phyloP scores from a whole-genome alignment of 92 coral and sea anemone species.

The Palythoa grandis region DNA sequence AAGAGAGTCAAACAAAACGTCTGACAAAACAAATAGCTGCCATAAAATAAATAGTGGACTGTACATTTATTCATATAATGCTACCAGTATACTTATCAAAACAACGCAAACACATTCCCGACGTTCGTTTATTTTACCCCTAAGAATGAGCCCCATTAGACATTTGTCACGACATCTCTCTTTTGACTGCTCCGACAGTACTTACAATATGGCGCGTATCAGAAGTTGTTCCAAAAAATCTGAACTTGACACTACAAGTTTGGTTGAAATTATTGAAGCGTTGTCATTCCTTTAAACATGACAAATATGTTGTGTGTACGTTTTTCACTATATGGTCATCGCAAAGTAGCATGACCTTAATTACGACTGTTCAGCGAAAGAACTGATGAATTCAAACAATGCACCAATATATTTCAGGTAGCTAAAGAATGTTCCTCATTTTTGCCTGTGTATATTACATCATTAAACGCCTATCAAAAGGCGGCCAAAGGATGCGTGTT shows the following conservation, averaged over 20 bases:
- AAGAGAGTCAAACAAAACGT: no score
- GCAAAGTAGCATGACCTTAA: background rate
- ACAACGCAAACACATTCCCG: background rate
- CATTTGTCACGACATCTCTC: background rate
- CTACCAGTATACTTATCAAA: background rate
- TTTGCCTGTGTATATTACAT: background rate
- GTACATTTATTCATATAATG: background rate
- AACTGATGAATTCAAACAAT: conserved; percentile 26
- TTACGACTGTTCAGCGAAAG: background rate
- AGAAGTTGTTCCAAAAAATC: background rate
- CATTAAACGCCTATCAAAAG: background rate
- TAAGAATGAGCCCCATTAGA: background rate
- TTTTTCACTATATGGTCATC: no score
- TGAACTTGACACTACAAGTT: background rate
- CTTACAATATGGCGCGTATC: background rate
- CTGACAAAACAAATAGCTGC: no score
- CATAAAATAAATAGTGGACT: no score
- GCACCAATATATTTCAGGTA: conserved; percentile 7
- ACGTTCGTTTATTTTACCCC: background rate
- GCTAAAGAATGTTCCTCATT: conserved; percentile 4
- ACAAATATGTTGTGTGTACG: background rate
- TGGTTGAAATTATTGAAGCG: background rate
- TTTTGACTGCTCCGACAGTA: background rate
- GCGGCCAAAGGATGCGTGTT: no score
- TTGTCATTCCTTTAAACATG: background rate